phyloP scores from a whole-genome alignment of 2,888 invertebrate genomes.

The Brenthis hecate region DNA sequence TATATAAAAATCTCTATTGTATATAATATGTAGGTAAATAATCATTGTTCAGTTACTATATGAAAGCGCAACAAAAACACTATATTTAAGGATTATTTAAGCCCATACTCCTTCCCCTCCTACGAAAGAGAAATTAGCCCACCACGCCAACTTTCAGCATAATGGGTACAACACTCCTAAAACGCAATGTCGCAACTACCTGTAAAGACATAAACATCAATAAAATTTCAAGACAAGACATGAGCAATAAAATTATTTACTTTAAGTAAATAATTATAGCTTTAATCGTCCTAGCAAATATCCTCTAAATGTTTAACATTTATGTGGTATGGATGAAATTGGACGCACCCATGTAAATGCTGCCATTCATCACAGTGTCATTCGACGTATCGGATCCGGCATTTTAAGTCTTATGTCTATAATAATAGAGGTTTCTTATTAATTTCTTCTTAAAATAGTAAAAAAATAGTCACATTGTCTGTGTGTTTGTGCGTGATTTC shows the following conservation, averaged over 20 bases:
- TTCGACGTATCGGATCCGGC: neutral
- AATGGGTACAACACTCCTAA: too few relatives aligned
- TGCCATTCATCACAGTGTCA: constrained; percentile 20
- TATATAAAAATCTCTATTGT: too few relatives aligned
- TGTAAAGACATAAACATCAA: neutral
- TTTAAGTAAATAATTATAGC: constrained; percentile 14
- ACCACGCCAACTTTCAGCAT: too few relatives aligned
- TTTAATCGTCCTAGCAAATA: constrained; percentile 20
- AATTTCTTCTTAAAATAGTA: neutral
- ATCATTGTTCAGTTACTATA: too few relatives aligned
- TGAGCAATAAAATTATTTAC: constrained; percentile 16
- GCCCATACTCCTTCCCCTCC: too few relatives aligned
- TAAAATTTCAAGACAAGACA: constrained; percentile 8
- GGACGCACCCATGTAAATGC: constrained; percentile 23
- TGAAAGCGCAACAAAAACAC: too few relatives aligned
- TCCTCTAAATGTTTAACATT: constrained; percentile 27
- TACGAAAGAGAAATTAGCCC: too few relatives aligned
- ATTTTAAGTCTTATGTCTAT: constrained; percentile 4
- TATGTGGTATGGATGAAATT: constrained; percentile 22
- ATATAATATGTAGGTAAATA: too few relatives aligned
- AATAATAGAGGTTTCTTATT: neutral
- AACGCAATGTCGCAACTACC: neutral
- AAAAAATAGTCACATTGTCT: too few relatives aligned
- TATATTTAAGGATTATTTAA: too few relatives aligned
- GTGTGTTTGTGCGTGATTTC: too few relatives aligned